Evolutionary conservation across 2,888 invertebrate species (phyloP).

Genomic region (Augochlorella aurata): DNA sequence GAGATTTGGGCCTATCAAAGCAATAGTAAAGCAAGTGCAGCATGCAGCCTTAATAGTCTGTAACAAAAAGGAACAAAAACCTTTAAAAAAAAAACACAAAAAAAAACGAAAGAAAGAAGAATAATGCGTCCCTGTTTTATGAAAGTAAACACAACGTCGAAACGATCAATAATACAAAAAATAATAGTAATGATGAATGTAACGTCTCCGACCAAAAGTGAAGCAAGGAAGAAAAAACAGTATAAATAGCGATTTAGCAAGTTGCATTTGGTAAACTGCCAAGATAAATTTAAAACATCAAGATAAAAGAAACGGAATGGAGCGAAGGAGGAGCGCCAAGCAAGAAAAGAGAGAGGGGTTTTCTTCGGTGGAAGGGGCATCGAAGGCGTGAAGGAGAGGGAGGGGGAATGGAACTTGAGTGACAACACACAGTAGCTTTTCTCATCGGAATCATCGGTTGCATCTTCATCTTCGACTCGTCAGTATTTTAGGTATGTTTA

Average conservation of each 20-base stretch:
- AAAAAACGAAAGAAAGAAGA: slow-evolving; percentile 44
- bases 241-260: slow-evolving; percentile 76
- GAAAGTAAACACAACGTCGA: slow-evolving; percentile 72
- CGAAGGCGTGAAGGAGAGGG: neutral
- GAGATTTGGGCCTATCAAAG: slow-evolving; percentile 79
- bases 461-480: slow-evolving; percentile 76
- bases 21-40: slow-evolving; percentile 75
- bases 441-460: slow-evolving; percentile 74
- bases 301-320: slow-evolving; percentile 34
- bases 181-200: slow-evolving; percentile 60
- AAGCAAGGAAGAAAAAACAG: slow-evolving; percentile 68
- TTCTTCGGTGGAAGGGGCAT: slow-evolving; percentile 41
- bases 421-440: slow-evolving; percentile 69
- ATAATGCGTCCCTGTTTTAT: slow-evolving; percentile 78
- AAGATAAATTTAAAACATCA: slow-evolving; percentile 66
- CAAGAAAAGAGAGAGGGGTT: neutral
- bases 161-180: slow-evolving; percentile 49
- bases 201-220: slow-evolving; percentile 73
- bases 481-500: slow-evolving; percentile 80
- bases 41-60: slow-evolving; percentile 77
- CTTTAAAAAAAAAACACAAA: slow-evolving; percentile 53
- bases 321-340: neutral
- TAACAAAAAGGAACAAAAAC: slow-evolving; percentile 45
- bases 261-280: slow-evolving; percentile 80
- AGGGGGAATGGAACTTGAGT: slow-evolving; percentile 66